These are phyloP conservation scores for Oligia strigilis DNA, from an alignment of 2,888 invertebrate species.

Conservation along the genomic window DNA sequence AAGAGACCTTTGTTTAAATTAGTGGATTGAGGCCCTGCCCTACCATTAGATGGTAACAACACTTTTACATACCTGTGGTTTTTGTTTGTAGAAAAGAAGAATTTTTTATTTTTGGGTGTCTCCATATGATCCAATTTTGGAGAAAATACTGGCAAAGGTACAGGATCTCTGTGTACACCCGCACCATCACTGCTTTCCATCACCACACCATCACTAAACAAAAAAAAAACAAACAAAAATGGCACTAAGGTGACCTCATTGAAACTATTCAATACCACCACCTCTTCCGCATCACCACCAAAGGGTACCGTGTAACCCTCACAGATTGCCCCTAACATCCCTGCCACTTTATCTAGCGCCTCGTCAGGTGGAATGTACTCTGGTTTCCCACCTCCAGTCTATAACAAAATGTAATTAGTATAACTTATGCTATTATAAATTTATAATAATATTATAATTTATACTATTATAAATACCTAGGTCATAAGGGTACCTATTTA, in stretches of 20 bases:
- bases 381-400: no score
- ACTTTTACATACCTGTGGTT: slow-evolving; percentile 1
- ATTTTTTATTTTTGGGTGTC: no score
- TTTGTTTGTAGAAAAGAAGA: background rate
- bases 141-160: slow-evolving; percentile 10
- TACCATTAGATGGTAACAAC: slow-evolving; percentile 1
- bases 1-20: no score
- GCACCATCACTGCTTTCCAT: background rate
- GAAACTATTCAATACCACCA: background rate
- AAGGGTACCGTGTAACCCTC: slow-evolving; percentile 5
- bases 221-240: no score
- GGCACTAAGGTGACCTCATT: no score
- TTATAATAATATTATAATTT: no score
- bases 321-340: slow-evolving; percentile 9
- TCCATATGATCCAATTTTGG: background rate
- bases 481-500: background rate
- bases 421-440: no score
- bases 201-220: background rate
- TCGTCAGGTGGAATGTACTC: no score
- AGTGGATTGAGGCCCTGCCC: background rate
- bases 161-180: background rate
- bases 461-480: no score
- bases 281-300: slow-evolving; percentile 14
- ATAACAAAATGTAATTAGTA: no score
- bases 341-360: no score